Conservation (phyloP, 2,888 invertebrate species). For the Graphium colonna region DNA sequence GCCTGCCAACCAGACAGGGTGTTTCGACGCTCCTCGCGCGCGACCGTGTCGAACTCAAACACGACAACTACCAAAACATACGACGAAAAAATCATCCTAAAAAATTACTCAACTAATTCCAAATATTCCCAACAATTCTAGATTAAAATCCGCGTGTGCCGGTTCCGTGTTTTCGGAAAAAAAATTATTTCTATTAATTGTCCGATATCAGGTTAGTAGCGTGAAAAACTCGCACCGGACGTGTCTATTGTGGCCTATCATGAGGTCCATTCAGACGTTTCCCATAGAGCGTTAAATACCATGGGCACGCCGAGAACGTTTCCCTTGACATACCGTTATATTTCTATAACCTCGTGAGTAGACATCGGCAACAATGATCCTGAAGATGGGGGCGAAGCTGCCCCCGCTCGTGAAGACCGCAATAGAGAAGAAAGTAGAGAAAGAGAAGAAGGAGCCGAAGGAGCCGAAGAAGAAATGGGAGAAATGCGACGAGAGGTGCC, state of each 20-base stretch:
- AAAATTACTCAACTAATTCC: slow-evolving; percentile 3
- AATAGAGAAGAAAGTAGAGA: slow-evolving; percentile 38
- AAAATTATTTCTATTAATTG: background rate
- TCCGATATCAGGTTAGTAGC: slow-evolving; percentile 28
- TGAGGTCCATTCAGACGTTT: slow-evolving; percentile 36
- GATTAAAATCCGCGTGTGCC: slow-evolving; percentile 11
- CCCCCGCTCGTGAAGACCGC: slow-evolving; percentile 43
- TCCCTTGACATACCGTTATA: slow-evolving; percentile 28
- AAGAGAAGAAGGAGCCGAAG: slow-evolving; percentile 46
- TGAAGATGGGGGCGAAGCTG: slow-evolving; percentile 66
- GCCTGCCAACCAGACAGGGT: slow-evolving; percentile 52
- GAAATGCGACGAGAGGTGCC: slow-evolving; percentile 61
- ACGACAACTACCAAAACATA: slow-evolving; percentile 45
- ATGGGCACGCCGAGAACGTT: slow-evolving; percentile 34
- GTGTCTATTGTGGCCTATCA: slow-evolving; percentile 41
- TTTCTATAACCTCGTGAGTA: slow-evolving; percentile 37
- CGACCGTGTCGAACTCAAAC: slow-evolving; percentile 51
- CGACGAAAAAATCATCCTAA: background rate
- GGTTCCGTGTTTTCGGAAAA: slow-evolving; percentile 12
- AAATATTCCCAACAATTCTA: background rate
- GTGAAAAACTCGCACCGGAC: slow-evolving; percentile 40
- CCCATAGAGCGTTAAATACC: slow-evolving; percentile 31
- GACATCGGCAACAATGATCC: slow-evolving; percentile 53
- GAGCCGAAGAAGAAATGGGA: slow-evolving; percentile 43
- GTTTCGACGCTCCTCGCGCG: slow-evolving; percentile 37